Percentiles rank a stretch among this genome's conserved stretches.
These are phyloP conservation scores for Leptestheria dahalacensis DNA, from an alignment of 1,140 invertebrate species.

Conservation along the genomic window DNA sequence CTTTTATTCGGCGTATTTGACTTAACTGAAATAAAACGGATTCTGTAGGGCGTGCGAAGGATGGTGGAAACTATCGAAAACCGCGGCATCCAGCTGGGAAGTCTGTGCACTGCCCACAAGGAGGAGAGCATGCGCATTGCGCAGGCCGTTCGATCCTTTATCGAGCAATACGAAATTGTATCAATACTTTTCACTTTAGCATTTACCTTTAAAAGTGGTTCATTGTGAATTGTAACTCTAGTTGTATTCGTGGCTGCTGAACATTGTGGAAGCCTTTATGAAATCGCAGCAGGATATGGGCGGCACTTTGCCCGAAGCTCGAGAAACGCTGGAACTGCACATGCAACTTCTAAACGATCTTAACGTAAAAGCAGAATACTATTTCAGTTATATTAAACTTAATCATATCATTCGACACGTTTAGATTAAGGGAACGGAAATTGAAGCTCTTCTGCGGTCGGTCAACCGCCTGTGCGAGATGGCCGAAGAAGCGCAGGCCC, in stretches of 20 bases:
- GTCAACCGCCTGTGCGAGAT: slow-evolving; percentile 47
- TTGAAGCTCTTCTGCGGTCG: slow-evolving; percentile 42
- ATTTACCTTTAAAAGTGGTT: not conserved
- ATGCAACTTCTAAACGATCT: slow-evolving; percentile 56
- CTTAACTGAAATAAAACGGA: too few species aligned
- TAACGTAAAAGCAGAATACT: slow-evolving; percentile 35
- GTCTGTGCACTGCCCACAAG: slow-evolving; percentile 48
- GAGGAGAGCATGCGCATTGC: slow-evolving; percentile 51
- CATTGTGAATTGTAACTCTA: slow-evolving; percentile 19
- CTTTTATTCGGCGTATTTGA: not conserved
- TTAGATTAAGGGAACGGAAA: slow-evolving; percentile 48
- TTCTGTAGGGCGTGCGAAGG: slow-evolving; percentile 39
- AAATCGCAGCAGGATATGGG: slow-evolving; percentile 60
- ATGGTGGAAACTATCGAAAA: slow-evolving; percentile 58
- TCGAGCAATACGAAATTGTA: slow-evolving; percentile 51
- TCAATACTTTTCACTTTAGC: slow-evolving; percentile 20
- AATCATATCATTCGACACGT: not conserved
- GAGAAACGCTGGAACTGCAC: slow-evolving; percentile 59
- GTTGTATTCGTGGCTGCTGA: slow-evolving; percentile 51
- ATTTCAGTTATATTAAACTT: slow-evolving; percentile 1
- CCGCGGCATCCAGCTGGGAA: slow-evolving; percentile 46
- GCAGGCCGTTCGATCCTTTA: slow-evolving; percentile 47
- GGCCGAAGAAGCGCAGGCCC: slow-evolving; percentile 44
- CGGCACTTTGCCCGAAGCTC: slow-evolving; percentile 45
- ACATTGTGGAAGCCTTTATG: slow-evolving; percentile 53